Conservation (phyloP, 2,888 invertebrate genomes). For the Apotomis capreana region DNA sequence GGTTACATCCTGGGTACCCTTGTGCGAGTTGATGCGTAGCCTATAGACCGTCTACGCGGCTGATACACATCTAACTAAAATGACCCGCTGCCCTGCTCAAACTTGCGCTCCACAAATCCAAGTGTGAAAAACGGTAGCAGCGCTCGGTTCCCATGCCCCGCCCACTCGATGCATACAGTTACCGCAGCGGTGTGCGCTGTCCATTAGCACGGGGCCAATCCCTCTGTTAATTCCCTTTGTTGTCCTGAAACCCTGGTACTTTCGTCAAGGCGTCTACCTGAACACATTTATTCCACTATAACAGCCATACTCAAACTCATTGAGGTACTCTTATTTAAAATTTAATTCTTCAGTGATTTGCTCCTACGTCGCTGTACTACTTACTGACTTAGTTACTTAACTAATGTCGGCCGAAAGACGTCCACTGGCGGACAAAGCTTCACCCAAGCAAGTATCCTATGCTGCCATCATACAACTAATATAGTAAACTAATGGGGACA, state of each 20-base stretch:
- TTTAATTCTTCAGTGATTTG: no score
- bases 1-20: no score
- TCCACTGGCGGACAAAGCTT: no score
- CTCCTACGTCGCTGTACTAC: no score
- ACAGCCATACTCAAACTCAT: background rate
- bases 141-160: constrained; percentile 38
- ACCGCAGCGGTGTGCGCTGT: constrained; percentile 16
- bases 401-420: no score
- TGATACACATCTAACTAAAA: background rate
- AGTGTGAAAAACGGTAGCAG: constrained; percentile 41
- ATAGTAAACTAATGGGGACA: no score
- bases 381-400: no score
- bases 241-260: constrained; percentile 12
- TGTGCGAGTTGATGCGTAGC: no score
- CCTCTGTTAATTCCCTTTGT: background rate
- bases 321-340: no score
- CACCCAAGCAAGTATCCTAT: no score
- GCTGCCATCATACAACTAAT: no score
- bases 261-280: background rate
- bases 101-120: constrained; percentile 34
- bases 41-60: no score
- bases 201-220: constrained; percentile 35
- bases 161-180: constrained; percentile 33
- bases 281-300: background rate
- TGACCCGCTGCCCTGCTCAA: background rate